A percentile compares a stretch with the other conserved stretches of the same genome.
Evolutionary conservation across 1,140 invertebrate species (phyloP).

Genomic region (Drosophila varians): DNA sequence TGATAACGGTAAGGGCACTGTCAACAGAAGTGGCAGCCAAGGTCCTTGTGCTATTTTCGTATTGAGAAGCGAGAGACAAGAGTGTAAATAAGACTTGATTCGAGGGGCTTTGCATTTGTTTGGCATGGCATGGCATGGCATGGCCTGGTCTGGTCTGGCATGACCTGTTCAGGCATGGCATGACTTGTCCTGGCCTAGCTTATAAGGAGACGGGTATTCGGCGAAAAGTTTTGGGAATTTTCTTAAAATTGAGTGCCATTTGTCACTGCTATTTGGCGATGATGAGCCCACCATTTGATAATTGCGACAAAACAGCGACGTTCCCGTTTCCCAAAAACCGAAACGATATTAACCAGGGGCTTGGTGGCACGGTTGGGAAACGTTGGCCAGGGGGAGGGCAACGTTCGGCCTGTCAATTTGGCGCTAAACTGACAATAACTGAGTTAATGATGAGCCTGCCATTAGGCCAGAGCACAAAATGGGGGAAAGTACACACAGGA

Average conservation of each 20-base stretch:
- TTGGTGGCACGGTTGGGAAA: slow-evolving; percentile 21
- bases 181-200: slow-evolving; percentile 15
- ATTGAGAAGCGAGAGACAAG: slow-evolving; percentile 31
- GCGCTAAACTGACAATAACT: slow-evolving; percentile 73
- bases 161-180: too few relatives aligned
- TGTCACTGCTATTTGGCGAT: slow-evolving; percentile 43
- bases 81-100: slow-evolving; percentile 48
- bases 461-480: slow-evolving; percentile 62
- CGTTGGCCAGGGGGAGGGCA: not conserved
- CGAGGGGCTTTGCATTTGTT: slow-evolving; percentile 42
- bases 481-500: slow-evolving; percentile 26
- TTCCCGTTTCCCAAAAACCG: slow-evolving; percentile 44
- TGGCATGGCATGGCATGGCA: slow-evolving; percentile 9
- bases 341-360: slow-evolving; percentile 59
- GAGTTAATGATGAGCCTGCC: slow-evolving; percentile 72
- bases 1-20: slow-evolving; percentile 37
- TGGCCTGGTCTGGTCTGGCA: too few relatives aligned
- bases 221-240: slow-evolving; percentile 4
- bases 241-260: slow-evolving; percentile 23
- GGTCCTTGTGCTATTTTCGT: slow-evolving; percentile 51
- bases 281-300: slow-evolving; percentile 52
- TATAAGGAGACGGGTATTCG: not conserved
- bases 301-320: slow-evolving; percentile 46
- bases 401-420: slow-evolving; percentile 67
- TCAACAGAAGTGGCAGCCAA: slow-evolving; percentile 32